These are phyloP conservation scores for Papilio dardanus DNA, from an alignment of 1,140 invertebrate species.

Conservation along the genomic window DNA sequence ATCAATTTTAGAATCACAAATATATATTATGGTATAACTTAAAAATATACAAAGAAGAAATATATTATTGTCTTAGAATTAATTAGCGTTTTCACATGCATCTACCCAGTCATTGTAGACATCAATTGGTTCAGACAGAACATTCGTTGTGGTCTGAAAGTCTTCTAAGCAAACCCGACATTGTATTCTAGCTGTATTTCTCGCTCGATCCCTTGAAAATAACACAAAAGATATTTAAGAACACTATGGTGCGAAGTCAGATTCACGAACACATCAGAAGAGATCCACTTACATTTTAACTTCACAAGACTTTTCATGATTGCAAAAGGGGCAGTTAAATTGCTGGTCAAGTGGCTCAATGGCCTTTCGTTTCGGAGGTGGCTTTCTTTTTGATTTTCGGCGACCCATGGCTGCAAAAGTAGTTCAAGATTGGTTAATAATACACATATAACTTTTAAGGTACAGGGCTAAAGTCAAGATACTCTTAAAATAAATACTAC, in stretches of 20 bases:
- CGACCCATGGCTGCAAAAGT: constrained; percentile 89
- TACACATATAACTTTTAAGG: background rate
- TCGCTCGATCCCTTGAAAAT: constrained; percentile 93
- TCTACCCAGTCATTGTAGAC: constrained; percentile 99
- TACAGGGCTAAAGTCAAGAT: background rate
- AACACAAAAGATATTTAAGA: constrained; percentile 31
- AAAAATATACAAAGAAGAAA: constrained; percentile 36
- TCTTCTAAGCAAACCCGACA: constrained; percentile 98
- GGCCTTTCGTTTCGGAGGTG: constrained; percentile 96
- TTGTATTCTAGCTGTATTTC: constrained; percentile 95
- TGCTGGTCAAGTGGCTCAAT: constrained; percentile 97
- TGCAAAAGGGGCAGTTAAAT: constrained; percentile 99
- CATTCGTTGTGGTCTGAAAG: constrained; percentile 98
- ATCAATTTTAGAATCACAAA: background rate
- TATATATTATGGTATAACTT: background rate
- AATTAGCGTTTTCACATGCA: constrained; percentile 90
- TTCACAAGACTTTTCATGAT: constrained; percentile 99
- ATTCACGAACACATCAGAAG: background rate
- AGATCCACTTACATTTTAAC: constrained; percentile 96
- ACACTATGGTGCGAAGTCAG: background rate
- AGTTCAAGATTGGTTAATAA: background rate
- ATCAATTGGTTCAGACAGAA: constrained; percentile 98
- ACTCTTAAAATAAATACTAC: background rate
- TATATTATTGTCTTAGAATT: constrained; percentile 54
- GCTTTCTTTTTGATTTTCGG: constrained; percentile 98